Base-by-base conservation (phyloP, 2,113 vertebrate genomes). In the Neofelis nebulosa region DNA sequence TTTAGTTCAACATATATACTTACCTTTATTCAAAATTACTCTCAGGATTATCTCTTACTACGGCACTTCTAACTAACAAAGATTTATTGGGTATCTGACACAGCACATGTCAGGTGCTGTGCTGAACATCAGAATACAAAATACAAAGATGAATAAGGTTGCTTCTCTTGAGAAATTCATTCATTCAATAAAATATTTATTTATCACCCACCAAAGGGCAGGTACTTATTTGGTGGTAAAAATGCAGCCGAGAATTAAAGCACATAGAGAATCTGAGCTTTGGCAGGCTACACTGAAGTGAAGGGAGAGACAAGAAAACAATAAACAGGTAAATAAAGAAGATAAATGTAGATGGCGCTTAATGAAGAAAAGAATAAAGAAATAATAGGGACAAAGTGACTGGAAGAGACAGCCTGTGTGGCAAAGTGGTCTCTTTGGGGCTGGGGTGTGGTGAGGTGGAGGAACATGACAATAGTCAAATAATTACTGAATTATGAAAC, bases 151-250 rank as follows among this genome's bases (percentile, higher is more conserved):
- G 33, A 80, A 68, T 91, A 79, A 71, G 25, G 16, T 4, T 84
- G 15, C 65, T 61, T 96, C 38, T 94, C 55, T 68, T 81, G 71
- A 92, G 66, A 93, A 95, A 74, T 74, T 68, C n/a, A 68, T 68
- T 95, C 25, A 83, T 52, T 57, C 27, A 85, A 15, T 69, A 19
- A 9, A 66, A 81, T 33, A 69, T 88, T 74, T 87, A 29, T 78
- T 91, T 91, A 84, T 19, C n/a, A 50, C 2, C 29, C 65, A 31
- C 52, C 48, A 48, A 78, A 73, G 27, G 41, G 8, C 3, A 79
- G 23, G 55, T 33, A 9, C 63, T 78, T 79, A 7, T 85, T 84
- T 52, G 14, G 71, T 41, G 48, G 52, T 74, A 4, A 55, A 92
- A 78, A 31, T 73, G 31, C n/a, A 29, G 36, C 31, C 68, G 85